Evolutionary conservation across 2,113 vertebrate genomes (phyloP).

Genomic region (Meleagris gallopavo): DNA sequence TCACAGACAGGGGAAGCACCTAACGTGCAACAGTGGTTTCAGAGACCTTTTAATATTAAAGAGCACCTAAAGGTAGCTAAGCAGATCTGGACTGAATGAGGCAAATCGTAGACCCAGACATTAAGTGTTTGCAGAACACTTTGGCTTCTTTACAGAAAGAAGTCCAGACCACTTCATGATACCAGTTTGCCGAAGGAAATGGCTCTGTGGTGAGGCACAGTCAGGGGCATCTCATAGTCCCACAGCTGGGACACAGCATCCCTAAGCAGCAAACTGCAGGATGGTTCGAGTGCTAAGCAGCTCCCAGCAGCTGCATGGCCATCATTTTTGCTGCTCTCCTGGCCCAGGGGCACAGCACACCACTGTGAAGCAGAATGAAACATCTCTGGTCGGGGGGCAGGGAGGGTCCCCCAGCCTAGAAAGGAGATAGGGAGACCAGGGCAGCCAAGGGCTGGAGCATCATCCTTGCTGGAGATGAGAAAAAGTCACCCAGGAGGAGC

Average conservation of each 20-base stretch:
- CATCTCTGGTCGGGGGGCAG: accelerated
- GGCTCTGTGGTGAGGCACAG: not conserved
- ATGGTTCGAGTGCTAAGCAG: not conserved
- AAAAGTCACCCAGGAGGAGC: not conserved
- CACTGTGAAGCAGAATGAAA: not conserved
- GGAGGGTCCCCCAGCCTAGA: not conserved
- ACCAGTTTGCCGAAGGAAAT: accelerated
- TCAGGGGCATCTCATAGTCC: accelerated
- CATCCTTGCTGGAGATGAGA: accelerated
- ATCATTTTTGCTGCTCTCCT: not conserved
- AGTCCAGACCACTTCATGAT: not conserved
- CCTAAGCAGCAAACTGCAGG: not conserved
- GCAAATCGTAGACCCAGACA: accelerated
- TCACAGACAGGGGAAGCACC: constrained; percentile 27
- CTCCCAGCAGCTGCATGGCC: accelerated
- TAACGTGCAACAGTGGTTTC: not conserved
- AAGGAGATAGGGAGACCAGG: not conserved
- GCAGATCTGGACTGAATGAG: not conserved
- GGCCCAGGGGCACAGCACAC: not conserved
- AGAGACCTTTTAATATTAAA: not conserved
- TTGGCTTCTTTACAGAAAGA: not conserved
- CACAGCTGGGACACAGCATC: not conserved
- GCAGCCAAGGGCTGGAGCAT: not conserved
- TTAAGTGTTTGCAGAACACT: not conserved
- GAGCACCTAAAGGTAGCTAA: not conserved